Evolutionary conservation across 1,140 invertebrate species (phyloP), one percentile per base, ranked within the genome.

Genomic region (Cyclina sinensis): DNA sequence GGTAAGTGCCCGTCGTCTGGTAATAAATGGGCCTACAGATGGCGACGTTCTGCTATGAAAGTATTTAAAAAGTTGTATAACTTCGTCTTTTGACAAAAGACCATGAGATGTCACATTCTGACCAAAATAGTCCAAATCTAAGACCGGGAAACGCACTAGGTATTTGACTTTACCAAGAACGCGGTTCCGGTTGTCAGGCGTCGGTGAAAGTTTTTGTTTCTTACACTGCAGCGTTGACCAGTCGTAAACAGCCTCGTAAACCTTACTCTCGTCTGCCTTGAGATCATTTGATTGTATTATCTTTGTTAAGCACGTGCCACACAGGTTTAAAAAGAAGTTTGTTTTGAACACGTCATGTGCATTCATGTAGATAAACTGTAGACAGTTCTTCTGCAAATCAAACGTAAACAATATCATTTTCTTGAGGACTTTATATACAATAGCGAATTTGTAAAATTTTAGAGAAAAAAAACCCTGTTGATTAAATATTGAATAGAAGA

Each of bases 91-190:
- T 0, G 54, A 68, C 35, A 87, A 37, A 0, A 87, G 30, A 0
- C 51, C 78, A 2, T 88, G 39, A 18, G 37, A 2, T 12, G 76
- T 9, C 11, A 88, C 86, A 21, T 70, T 51, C 39, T 81, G 14
- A 16, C 37, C 32, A 51, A 87, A 87, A 48, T 68, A 87, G 0
- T 87, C 86, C 35, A 73, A 27, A 51, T 88, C 78, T 46, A 88
- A 54, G 1, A 88, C 27, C 2, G 86, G 79, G 51, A 81, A 88
- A 18, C 86, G 37, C 9, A 88, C 43, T 9, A 81, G 46, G 35
- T 81, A 57, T 62, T 68, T 81, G 1, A 54, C 1, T 39, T 57
- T 82, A n/a, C 86, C 86, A n/a, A 88, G 62, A 54, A 88, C 86
- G 27, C 86, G 14, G 9, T 30, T 39, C 32, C 57, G 68, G 43